Evolutionary conservation across 1,140 invertebrate genomes (phyloP), one percentile per base, ranked within the genome.

Genomic region (Lasioglossum albipes): DNA sequence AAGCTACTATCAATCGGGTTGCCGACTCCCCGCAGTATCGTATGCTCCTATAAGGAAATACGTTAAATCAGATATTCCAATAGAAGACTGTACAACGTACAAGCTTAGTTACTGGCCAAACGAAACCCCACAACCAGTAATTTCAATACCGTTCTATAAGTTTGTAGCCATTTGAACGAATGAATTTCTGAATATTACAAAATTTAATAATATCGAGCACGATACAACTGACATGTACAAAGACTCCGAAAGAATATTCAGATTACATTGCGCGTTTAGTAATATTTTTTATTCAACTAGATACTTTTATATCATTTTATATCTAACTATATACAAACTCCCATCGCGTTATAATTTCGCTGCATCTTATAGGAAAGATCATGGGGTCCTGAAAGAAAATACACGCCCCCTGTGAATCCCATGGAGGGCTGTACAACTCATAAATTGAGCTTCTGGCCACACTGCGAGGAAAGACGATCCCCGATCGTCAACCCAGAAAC

Each of bases 391-490:
- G 89, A 86, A 49, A 13, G 7, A 18, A 67, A 90, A 10, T 93
- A 93, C 62, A 1, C 89, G 80, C 89, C 87, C 31, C 94, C 94
- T 0, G 83, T 86, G 0, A 91, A 91, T 0, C 92, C 91, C 2
- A 90, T 95, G 65, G 94, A 95, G 20, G 85, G 79, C 0, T 91
- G 90, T 70, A 95, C 94, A n/a, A 95, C 94, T 0, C 95, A 95
- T 85, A 93, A 91, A 69, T 88, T 94, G 79, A 94, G 94, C 85
- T 95, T 94, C 70, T 93, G 91, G 90, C 93, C 94, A 0, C 88
- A 90, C 16, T 89, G 82, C n/a, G 81, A 88, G 66, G 69, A 87
- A 45, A 85, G 52, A 16, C 41, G 54, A n/a, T 82, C 88, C 10
- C 89, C 89, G 7, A 86, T 90, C 22, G 66, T 57, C 10, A 7